A percentile compares a stretch with the other conserved stretches of the same genome.
Conservation (phyloP, 2,113 vertebrate species). For the Pterocles gutturalis region DNA sequence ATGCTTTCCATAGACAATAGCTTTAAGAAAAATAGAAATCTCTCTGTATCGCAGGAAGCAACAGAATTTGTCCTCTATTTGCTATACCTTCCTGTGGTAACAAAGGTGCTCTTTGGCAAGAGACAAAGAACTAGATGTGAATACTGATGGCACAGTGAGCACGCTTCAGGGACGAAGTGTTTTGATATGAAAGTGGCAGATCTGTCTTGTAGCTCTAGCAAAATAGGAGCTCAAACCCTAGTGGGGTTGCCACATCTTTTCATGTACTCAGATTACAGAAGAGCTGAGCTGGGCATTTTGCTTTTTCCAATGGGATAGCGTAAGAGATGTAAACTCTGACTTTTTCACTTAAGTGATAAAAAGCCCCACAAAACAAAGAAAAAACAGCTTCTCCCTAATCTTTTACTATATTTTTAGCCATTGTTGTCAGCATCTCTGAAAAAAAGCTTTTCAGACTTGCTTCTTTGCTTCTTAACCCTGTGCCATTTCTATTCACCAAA, state of each 20-base stretch:
- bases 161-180: background rate
- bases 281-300: background rate
- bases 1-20: background rate
- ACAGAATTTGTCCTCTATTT: background rate
- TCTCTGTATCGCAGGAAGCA: background rate
- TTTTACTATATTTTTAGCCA: background rate
- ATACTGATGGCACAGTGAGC: background rate
- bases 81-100: background rate
- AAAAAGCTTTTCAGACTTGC: background rate
- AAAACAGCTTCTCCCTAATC: rapidly evolving
- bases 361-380: background rate
- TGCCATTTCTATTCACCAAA: background rate
- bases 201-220: background rate
- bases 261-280: background rate
- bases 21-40: background rate
- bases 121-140: background rate
- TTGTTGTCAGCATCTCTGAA: background rate
- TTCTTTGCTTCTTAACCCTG: background rate
- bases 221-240: background rate
- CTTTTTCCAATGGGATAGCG: background rate
- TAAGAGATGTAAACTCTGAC: background rate
- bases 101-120: background rate
- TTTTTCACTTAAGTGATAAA: background rate
- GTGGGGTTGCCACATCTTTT: background rate
- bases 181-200: background rate